These are phyloP conservation scores for Trigoniulus corallinus DNA, from an alignment of 1,140 invertebrate species.

Conservation along the genomic window DNA sequence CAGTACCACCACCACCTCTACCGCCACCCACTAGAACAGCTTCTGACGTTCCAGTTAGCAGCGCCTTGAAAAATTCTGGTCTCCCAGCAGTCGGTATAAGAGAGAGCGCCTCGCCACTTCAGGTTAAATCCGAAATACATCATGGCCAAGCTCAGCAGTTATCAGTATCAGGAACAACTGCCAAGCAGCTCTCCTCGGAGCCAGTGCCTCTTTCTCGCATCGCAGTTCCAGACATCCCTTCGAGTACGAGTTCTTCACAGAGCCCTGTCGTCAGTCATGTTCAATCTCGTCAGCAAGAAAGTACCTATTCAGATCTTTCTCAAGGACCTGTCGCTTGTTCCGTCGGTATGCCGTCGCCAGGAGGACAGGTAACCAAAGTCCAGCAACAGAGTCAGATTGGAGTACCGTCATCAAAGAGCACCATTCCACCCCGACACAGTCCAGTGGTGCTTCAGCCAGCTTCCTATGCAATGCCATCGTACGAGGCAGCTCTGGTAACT, in stretches of 20 bases:
- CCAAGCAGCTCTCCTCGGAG: too few species aligned
- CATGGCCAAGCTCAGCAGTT: background rate
- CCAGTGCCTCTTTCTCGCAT: conserved; percentile 8
- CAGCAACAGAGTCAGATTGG: conserved; percentile 4
- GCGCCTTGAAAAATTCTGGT: too few species aligned
- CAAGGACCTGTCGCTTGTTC: too few species aligned
- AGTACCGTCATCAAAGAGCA: background rate
- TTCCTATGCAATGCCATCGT: conserved; percentile 38
- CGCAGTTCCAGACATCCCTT: too few species aligned
- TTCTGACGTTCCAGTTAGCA: conserved; percentile 5
- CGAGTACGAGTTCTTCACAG: too few species aligned
- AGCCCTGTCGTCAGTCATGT: too few species aligned
- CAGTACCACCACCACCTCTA: conserved; percentile 2
- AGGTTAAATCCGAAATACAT: conserved; percentile 3
- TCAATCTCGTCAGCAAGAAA: too few species aligned
- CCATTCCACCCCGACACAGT: background rate
- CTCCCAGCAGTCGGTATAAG: too few species aligned
- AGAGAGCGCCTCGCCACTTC: conserved; percentile 2
- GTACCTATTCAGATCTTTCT: too few species aligned
- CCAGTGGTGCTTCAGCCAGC: conserved; percentile 1
- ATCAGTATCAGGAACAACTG: conserved; percentile 4
- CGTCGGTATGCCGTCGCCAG: too few species aligned
- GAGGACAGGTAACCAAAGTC: too few species aligned
- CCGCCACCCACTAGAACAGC: conserved; percentile 5
- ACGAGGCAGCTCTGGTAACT: conserved; percentile 52